Percentiles rank a stretch among this genome's conserved stretches.
phyloP scores from a whole-genome alignment of 2,113 vertebrate species.

The Pica pica region DNA sequence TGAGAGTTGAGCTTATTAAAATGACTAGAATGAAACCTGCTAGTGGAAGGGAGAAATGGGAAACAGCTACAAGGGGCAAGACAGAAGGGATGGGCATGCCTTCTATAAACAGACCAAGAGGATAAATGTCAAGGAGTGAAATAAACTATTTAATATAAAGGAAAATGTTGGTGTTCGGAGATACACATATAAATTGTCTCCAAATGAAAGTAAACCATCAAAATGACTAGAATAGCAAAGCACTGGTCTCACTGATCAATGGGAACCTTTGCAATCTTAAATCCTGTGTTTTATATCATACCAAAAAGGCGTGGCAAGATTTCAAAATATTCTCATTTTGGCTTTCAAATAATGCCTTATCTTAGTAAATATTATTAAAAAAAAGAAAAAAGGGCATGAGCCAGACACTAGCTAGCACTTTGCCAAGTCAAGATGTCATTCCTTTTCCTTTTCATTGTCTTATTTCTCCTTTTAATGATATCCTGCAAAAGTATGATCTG shows the following conservation, averaged over 20 bases:
- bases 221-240: not conserved
- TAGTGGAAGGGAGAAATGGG: not conserved
- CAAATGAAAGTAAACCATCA: not conserved
- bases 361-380: not conserved
- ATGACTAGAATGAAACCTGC: not conserved
- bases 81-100: not conserved
- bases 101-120: not conserved
- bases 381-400: not conserved
- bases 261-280: not conserved
- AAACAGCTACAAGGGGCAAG: not conserved
- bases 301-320: not conserved
- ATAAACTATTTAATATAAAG: not conserved
- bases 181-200: not conserved
- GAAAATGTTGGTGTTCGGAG: not conserved
- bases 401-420: not conserved
- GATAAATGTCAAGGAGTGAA: not conserved
- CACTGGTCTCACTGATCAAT: not conserved
- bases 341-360: not conserved
- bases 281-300: not conserved
- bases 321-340: not conserved
- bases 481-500: not conserved
- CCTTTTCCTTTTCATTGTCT: not conserved
- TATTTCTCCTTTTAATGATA: not conserved
- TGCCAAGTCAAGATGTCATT: not conserved
- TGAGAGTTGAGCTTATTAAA: not conserved